Percentiles rank a stretch among this genome's conserved stretches.
Evolutionary conservation across 2,113 vertebrate species (phyloP).

Genomic region (Ibidorhyncha struthersii): DNA sequence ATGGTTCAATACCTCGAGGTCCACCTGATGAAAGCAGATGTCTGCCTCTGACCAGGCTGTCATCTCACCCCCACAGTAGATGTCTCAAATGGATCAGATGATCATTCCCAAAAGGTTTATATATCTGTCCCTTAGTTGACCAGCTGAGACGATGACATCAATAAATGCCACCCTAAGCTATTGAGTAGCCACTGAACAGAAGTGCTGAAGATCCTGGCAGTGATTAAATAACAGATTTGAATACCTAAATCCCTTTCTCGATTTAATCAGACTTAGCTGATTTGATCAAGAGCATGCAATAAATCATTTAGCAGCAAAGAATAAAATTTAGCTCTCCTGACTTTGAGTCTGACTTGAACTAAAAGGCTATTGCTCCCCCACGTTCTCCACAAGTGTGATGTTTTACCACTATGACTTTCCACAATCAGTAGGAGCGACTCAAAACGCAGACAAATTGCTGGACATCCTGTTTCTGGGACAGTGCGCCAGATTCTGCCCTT

Average conservation of each 20-base stretch:
- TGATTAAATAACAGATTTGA: not conserved
- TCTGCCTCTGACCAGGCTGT: not conserved
- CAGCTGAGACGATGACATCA: not conserved
- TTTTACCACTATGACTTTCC: not conserved
- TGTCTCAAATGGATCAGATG: not conserved
- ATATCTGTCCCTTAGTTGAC: not conserved
- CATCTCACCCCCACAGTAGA: not conserved
- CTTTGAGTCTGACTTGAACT: not conserved
- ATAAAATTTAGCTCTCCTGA: not conserved
- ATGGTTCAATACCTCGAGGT: not conserved
- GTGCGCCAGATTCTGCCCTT: not conserved
- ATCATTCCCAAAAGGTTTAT: not conserved
- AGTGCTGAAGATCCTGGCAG: not conserved
- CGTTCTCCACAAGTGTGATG: accelerated
- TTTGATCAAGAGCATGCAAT: not conserved
- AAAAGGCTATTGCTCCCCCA: not conserved
- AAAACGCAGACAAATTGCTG: not conserved
- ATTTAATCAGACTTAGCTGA: not conserved
- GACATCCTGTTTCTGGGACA: not conserved
- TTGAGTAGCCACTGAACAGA: not conserved
- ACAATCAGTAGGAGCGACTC: not conserved
- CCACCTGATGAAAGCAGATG: not conserved
- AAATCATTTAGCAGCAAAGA: not conserved
- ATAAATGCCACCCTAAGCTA: not conserved
- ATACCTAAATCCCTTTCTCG: not conserved